Evolutionary conservation across 1,140 invertebrate genomes (phyloP).

Genomic region (Bombus balteatus): DNA sequence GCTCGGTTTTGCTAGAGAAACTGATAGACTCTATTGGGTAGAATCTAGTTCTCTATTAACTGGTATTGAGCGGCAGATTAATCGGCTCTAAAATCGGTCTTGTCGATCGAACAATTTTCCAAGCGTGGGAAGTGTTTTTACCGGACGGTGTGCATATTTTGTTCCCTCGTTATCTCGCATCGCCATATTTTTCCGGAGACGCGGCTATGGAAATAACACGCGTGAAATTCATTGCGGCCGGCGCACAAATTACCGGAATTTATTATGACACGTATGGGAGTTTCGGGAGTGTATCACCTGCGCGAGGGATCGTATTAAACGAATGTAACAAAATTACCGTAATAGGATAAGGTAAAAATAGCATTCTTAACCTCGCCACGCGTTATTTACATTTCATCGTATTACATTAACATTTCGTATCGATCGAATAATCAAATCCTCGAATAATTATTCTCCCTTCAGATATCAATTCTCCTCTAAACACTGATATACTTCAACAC

Average conservation of each 20-base stretch:
- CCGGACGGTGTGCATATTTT: conserved; percentile 7
- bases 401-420: not conserved
- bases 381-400: not conserved
- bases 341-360: not conserved
- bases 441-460: not conserved
- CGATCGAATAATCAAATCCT: not conserved
- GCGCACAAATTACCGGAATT: conserved; percentile 37
- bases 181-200: conserved; percentile 19
- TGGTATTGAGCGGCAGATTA: not conserved
- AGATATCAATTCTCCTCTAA: too few species aligned
- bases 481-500: too few species aligned
- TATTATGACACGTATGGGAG: conserved; percentile 28
- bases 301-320: not conserved
- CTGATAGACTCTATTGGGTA: not conserved
- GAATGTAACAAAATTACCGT: conserved; percentile 18
- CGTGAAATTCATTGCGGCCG: conserved; percentile 39
- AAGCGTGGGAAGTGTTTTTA: not conserved
- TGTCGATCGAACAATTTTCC: not conserved
- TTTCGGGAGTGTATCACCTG: not conserved
- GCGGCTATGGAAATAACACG: conserved; percentile 31
- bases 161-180: conserved; percentile 24
- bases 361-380: not conserved
- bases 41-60: not conserved
- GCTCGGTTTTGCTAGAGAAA: too few species aligned
- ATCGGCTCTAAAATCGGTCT: not conserved